A percentile compares a stretch with the other conserved stretches of the same genome.
These are phyloP conservation scores for Acanthisitta chloris DNA, from an alignment of 2,113 vertebrate species.

Conservation along the genomic window DNA sequence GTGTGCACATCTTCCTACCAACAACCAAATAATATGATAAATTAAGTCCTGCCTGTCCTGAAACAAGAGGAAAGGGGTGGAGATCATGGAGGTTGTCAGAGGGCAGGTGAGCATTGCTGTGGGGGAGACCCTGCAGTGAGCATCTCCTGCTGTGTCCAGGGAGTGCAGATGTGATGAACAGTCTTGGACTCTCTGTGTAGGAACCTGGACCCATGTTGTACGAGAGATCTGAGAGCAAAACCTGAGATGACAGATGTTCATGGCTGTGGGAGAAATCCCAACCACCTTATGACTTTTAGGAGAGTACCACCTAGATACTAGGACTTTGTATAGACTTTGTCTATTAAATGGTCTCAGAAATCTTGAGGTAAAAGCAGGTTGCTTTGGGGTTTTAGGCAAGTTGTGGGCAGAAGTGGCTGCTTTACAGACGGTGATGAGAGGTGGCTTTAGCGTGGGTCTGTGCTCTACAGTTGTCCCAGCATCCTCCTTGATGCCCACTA, in stretches of 20 bases:
- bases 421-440: background rate
- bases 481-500: background rate
- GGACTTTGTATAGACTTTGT: background rate
- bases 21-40: background rate
- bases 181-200: background rate
- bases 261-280: background rate
- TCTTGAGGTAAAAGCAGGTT: background rate
- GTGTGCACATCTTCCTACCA: background rate
- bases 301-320: background rate
- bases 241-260: background rate
- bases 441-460: background rate
- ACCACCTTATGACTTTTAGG: background rate
- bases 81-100: background rate
- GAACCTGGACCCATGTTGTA: background rate
- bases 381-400: background rate
- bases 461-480: background rate
- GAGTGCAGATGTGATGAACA: background rate
- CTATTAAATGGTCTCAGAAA: background rate
- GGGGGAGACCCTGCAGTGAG: background rate
- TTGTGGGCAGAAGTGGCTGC: background rate
- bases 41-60: background rate
- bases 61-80: background rate
- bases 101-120: background rate
- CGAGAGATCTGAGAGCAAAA: background rate
- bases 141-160: background rate